Base-by-base conservation (phyloP, 2,113 vertebrate species). In the Bostrychus sinensis region DNA sequence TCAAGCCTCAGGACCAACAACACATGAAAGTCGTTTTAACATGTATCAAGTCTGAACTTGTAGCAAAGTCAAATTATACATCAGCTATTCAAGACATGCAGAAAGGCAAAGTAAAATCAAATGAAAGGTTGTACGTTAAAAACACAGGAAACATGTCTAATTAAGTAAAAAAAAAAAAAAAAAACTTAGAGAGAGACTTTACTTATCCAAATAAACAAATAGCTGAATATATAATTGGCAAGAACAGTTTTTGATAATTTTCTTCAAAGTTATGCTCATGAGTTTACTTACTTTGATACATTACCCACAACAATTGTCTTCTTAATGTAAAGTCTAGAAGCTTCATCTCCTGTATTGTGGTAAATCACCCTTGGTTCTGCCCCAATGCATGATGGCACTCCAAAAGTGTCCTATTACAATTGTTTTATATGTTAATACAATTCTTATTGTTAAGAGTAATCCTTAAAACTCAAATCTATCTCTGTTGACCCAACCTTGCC, bases 271-370 rank as follows among this genome's bases (percentile, higher is more conserved):
- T 32, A 32, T 32, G 37, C 37, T 14, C 3, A 12, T 13, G 19
- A 38, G 2, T 22, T 56, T 10, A 70, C 85, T 62, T 89, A 99
- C 97, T 97, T 99, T 70, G 97, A 99, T 42, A 99, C 97, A 28
- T 99, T 99, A 75, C 97, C 97, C 66, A 98, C 96, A 48, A 99
- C 95, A 68, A 99, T 98, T 7, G 96, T 99, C 93, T 99, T 99
- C 93, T 98, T 99, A 65, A 94, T 91, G 78, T 95, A 98, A 32
- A 98, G 94, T 32, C 96, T 92, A 22, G 95, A 96, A 25, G 94
- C 92, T 66, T 99, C 96, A 11, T 95, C 95, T 62, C 91, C 93
- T 16, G 91, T 87, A 2, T 88, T 78, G 83, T 94, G 92, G 72
- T 93, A 93, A 1, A 92, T 85, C 68, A 92, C 91, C 82, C 91